A percentile compares a stretch with the other conserved stretches of the same genome.
These are phyloP conservation scores for Leptopilina drosophilae DNA, from an alignment of 2,888 invertebrate species.

Conservation along the genomic window DNA sequence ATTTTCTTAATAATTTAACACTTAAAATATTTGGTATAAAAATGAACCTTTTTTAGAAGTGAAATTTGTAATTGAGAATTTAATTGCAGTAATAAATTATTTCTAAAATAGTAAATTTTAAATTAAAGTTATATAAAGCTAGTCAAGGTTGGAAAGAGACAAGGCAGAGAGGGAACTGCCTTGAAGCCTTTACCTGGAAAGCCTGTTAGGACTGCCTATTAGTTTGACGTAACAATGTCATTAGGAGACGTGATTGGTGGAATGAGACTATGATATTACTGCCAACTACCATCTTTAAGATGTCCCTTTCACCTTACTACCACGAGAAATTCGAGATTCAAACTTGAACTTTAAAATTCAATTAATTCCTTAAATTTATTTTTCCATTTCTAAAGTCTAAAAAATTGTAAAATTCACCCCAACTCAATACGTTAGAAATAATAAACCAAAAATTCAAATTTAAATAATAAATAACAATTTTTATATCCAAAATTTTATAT, in stretches of 20 bases:
- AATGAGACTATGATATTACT: constrained; percentile 65
- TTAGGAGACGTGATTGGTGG: constrained; percentile 69
- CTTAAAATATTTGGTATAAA: no score
- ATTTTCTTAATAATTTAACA: no score
- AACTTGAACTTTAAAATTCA: background rate
- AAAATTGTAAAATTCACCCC: no score
- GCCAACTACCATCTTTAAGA: constrained; percentile 65
- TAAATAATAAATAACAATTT: no score
- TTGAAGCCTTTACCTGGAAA: constrained; percentile 59
- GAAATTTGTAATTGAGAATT: background rate
- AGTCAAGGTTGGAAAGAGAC: background rate
- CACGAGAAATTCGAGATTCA: constrained; percentile 13
- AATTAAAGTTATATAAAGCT: constrained; percentile 9
- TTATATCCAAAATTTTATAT: no score
- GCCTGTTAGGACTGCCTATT: constrained; percentile 68
- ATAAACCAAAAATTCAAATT: no score
- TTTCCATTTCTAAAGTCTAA: no score
- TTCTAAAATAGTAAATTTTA: background rate
- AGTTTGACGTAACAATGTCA: constrained; percentile 72
- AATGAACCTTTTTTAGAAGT: background rate
- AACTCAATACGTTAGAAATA: no score
- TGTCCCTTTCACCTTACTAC: constrained; percentile 57
- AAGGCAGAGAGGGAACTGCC: constrained; percentile 20
- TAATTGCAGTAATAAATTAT: background rate
- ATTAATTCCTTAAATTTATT: background rate